Evolutionary conservation across 2,113 vertebrate species (phyloP).

Genomic region (Melanocharis versteri): DNA sequence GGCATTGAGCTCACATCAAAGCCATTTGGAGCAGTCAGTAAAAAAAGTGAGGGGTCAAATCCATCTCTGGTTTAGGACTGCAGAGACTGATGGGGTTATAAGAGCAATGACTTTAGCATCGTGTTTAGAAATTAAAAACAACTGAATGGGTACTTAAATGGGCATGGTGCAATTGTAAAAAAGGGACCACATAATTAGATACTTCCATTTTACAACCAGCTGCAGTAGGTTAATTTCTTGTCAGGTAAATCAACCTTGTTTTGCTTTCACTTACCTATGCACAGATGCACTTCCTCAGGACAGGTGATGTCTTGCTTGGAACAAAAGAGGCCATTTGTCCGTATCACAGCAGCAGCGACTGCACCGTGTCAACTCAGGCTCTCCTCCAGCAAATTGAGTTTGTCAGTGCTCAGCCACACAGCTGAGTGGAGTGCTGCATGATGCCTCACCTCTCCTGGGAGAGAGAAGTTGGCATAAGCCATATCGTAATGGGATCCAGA

Average conservation of each 20-base stretch:
- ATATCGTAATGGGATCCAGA: conserved; percentile 75
- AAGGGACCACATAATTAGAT: background rate
- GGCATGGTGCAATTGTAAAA: background rate
- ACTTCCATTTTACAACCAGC: background rate
- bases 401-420: conserved; percentile 75
- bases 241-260: background rate
- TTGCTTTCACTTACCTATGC: background rate
- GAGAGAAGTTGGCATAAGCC: conserved; percentile 69
- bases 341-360: conserved; percentile 10
- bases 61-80: background rate
- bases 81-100: background rate
- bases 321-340: conserved; percentile 44
- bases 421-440: conserved; percentile 63
- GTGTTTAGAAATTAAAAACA: background rate
- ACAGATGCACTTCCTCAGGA: background rate
- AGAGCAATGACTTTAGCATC: background rate
- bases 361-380: conserved; percentile 19
- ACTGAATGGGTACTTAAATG: background rate
- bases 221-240: background rate
- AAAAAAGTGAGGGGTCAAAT: background rate
- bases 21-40: background rate
- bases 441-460: conserved; percentile 71
- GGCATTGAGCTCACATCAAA: background rate
- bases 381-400: conserved; percentile 75
- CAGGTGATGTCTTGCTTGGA: conserved; percentile 30